Evolutionary conservation across 2,888 invertebrate genomes (phyloP), one percentile per base, ranked within the genome.

Genomic region (Trichopoda pennipes): DNA sequence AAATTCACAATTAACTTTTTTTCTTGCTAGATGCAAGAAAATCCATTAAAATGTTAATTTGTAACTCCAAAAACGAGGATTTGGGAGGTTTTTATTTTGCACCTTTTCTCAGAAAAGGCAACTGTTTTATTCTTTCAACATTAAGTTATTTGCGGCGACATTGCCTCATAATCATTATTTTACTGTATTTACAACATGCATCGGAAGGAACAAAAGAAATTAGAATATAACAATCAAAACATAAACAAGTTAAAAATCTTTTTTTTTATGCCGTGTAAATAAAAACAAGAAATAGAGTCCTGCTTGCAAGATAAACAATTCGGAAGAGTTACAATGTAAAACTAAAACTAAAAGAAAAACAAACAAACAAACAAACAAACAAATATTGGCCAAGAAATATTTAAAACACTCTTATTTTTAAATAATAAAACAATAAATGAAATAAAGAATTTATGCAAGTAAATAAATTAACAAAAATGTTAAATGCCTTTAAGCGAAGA

Each of bases 401-500:
- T 38, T 28, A 23, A 44, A 69, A 68, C 56, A 44, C 6, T 42
- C 16, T 55, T 42, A 35, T 60, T 10, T 49, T 63, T 60, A 56
- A 58, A 44, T 10, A 64, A 42, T 53, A 17, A 44, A 21, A 6
- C 17, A 53, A 12, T 47, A 35, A 14, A 35, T n/a, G 19, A 63
- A 58, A 53, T 1, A 56, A 76, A 28, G 0, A 44, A 35, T 47
- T 21, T 12, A 32, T 12, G 38, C 0, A 51, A 38, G 53, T 21
- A 16, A 32, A 38, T 38, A 12, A 12, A 38, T 38, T 38, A 6
- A 8, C 38, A 85, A 85, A 38, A 2, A 90, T 90, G 90, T 86
- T 90, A 80, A 86, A 88, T 80, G 88, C 89, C 38, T 85, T 89
- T 35, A 89, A 89, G 74, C 87, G 90, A 32, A 89, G 87, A 87